Evolutionary conservation across 2,113 vertebrate genomes (phyloP).

Genomic region (Phasianus colchicus): DNA sequence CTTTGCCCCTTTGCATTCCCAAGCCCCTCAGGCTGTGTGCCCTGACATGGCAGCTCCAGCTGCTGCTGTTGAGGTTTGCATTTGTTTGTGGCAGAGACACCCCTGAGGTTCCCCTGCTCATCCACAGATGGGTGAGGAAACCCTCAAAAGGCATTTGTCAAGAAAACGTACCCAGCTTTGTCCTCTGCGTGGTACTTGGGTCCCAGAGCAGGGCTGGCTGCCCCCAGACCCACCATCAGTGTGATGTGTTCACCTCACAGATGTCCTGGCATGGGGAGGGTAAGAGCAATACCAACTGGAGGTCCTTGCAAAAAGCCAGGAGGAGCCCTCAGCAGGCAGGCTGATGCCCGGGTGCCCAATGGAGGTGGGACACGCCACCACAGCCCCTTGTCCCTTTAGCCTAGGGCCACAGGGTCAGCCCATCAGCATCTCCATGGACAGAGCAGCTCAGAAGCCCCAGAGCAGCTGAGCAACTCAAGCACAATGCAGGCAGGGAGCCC

Average conservation of each 20-base stretch:
- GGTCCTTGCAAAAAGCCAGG: background rate
- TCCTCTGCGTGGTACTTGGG: background rate
- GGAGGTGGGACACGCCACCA: background rate
- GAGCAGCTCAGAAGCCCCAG: background rate
- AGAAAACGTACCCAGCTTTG: accelerated
- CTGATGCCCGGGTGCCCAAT: background rate
- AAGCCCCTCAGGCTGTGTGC: background rate
- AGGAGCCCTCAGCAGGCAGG: background rate
- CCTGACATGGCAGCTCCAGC: constrained; percentile 6
- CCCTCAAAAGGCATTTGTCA: accelerated
- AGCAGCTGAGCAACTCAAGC: background rate
- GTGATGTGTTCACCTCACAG: background rate
- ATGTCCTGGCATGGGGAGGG: background rate
- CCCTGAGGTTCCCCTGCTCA: constrained; percentile 25
- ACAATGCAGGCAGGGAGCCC: background rate
- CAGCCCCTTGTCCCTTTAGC: accelerated
- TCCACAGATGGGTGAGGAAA: background rate
- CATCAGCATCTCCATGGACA: accelerated
- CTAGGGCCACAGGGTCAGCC: accelerated
- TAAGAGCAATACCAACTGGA: background rate
- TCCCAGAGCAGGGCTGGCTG: background rate
- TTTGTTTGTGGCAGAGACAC: constrained; percentile 28
- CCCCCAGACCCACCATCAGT: accelerated
- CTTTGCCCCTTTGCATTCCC: background rate
- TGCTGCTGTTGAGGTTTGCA: constrained; percentile 26